Base-by-base conservation (phyloP, 2,888 invertebrate genomes). In the Troides helena region DNA sequence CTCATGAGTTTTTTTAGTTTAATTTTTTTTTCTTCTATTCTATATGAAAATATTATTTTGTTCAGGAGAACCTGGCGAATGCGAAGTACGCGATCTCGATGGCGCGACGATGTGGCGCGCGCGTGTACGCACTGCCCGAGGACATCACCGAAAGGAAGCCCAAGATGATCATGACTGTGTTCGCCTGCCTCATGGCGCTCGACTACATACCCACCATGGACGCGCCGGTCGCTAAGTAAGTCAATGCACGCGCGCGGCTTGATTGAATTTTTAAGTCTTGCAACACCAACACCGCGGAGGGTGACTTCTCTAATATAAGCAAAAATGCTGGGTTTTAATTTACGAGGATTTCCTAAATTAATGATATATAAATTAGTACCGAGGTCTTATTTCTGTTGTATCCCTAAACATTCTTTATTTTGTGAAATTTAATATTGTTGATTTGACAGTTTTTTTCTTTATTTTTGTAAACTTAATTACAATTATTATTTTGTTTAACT, bases 141-240 rank as follows among this genome's bases (percentile, higher is more conserved):
- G 99, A 99, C 93, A 99, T 99, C 82, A 97, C 98, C 56, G 99
- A 99, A 93, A 96, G 98, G 30, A 99, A 99, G 88, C 97, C 96
- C 70, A 99, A 99, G 93, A 98, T 99, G 99, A 97, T 99, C 71
- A 98, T 99, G 99, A 99, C 99, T 5, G 97, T 99, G 77, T 99
- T 99, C 93, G 99, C 99, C 43, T 99, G 99, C 86, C 95, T 99
- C 81, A 99, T 99, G 99, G 98, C 98, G 43, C 95, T 98, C 82
- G 99, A 99, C 93, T 98, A 98, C 91, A 95, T 98, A 81, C 98
- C 98, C 75, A 95, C 96, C 83, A 96, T 97, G 96, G 97, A 96
- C 85, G 89, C 89, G 73, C 92, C 92, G 57, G 81, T 83, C 67
- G 80, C 78, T 71, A 79, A 80, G 89, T 88, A 85, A 89, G 89